Conservation (phyloP, 2,888 invertebrate species). For the Cephus sareptanus region DNA sequence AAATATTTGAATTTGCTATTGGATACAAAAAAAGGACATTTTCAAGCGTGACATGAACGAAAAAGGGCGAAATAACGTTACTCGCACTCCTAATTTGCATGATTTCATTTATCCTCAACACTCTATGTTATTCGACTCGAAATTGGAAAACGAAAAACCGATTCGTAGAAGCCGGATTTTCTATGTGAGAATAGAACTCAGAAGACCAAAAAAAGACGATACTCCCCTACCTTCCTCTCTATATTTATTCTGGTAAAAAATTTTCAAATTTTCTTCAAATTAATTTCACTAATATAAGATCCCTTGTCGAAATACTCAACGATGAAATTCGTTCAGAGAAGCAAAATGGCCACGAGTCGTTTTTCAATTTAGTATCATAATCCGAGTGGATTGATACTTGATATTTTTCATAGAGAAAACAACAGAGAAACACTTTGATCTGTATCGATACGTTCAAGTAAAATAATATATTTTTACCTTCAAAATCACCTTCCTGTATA, state of each 20-base stretch:
- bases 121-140: background rate
- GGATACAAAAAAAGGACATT: background rate
- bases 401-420: background rate
- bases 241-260: background rate
- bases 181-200: background rate
- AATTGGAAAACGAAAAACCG: background rate
- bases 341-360: background rate
- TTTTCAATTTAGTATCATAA: background rate
- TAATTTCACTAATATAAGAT: background rate
- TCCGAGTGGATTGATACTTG: background rate
- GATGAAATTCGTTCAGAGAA: background rate
- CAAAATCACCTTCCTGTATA: constrained; percentile 87
- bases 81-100: constrained; percentile 9
- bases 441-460: background rate
- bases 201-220: background rate
- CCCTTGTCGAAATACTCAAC: background rate
- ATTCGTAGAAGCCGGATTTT: background rate
- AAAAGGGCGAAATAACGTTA: background rate
- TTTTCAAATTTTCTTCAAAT: background rate
- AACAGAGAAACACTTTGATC: background rate
- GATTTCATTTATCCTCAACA: constrained; percentile 8
- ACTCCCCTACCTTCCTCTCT: background rate
- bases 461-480: constrained; percentile 70
- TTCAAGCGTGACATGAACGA: background rate
- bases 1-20: background rate